These are phyloP conservation scores for Bradypodion pumilum DNA, from an alignment of 2,797 vertebrate genomes.

Conservation along the genomic window DNA sequence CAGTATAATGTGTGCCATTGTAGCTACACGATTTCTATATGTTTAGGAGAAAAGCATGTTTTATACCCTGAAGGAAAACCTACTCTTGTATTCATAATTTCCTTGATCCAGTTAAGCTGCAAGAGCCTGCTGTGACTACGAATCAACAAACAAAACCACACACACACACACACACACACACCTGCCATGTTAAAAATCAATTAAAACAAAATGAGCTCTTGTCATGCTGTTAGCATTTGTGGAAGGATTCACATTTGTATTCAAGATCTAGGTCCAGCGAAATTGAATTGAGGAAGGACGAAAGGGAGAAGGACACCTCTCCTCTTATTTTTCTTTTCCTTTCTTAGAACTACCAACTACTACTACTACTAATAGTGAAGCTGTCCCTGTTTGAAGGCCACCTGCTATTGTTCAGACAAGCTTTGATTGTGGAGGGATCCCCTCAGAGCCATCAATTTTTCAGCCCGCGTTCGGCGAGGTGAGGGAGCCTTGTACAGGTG, in stretches of 20 bases:
- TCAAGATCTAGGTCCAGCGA: conserved; percentile 72
- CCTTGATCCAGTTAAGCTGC: conserved; percentile 12
- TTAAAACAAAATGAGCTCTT: not conserved
- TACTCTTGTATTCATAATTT: conserved; percentile 35
- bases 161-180: fast-evolving
- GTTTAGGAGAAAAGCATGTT: not conserved
- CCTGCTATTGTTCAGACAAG: conserved; percentile 22
- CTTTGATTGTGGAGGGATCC: conserved; percentile 82
- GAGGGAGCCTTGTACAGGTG: conserved; percentile 86
- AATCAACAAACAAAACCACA: not conserved
- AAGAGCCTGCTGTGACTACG: not conserved
- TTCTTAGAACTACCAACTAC: conserved; percentile 31
- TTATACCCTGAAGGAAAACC: not conserved
- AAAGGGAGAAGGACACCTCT: conserved; percentile 63
- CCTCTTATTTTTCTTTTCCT: not conserved
- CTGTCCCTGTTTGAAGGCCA: conserved; percentile 48
- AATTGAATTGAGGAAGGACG: conserved; percentile 64
- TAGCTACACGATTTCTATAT: conserved; percentile 21
- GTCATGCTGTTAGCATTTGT: conserved; percentile 44
- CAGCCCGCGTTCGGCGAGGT: conserved; percentile 72
- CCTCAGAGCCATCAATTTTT: conserved; percentile 87
- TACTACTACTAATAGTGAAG: conserved; percentile 21
- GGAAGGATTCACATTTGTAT: conserved; percentile 65
- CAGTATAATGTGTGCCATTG: conserved; percentile 10
- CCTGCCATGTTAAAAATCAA: conserved; percentile 3